phyloP scores from a whole-genome alignment of 92 coral and sea anemone genomes.

The Parazoanthus darwini region DNA sequence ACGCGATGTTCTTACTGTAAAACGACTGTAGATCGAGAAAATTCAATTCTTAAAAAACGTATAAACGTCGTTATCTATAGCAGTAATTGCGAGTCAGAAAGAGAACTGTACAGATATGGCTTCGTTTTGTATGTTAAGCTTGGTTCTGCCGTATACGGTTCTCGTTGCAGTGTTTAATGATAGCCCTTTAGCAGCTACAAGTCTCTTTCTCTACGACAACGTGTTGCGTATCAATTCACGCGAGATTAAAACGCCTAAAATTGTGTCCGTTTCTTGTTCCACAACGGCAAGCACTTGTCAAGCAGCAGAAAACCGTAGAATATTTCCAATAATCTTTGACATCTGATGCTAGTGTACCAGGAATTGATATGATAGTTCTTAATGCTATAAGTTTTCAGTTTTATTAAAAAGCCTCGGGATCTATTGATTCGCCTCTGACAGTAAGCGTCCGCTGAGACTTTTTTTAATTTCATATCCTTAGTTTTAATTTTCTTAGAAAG shows the following conservation, averaged over 20 bases:
- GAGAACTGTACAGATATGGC: no score
- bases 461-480: background rate
- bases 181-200: no score
- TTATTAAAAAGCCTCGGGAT: background rate
- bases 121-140: no score
- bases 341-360: background rate
- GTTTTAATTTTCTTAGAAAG: slow-evolving; percentile 23
- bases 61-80: no score
- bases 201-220: no score
- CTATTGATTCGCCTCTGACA: background rate
- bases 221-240: slow-evolving; percentile 7
- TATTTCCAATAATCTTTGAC: background rate
- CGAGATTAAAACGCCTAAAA: background rate
- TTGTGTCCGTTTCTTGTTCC: background rate
- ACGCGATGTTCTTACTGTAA: background rate
- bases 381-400: background rate
- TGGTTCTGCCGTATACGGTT: no score
- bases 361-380: background rate
- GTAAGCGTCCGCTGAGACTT: background rate
- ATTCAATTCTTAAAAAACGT: no score
- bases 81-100: no score
- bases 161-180: no score
- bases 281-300: slow-evolving; percentile 1
- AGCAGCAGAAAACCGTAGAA: background rate
- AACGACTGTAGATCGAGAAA: background rate